Evolutionary conservation across 2,888 invertebrate species (phyloP).

Genomic region (Nebria brevicollis): DNA sequence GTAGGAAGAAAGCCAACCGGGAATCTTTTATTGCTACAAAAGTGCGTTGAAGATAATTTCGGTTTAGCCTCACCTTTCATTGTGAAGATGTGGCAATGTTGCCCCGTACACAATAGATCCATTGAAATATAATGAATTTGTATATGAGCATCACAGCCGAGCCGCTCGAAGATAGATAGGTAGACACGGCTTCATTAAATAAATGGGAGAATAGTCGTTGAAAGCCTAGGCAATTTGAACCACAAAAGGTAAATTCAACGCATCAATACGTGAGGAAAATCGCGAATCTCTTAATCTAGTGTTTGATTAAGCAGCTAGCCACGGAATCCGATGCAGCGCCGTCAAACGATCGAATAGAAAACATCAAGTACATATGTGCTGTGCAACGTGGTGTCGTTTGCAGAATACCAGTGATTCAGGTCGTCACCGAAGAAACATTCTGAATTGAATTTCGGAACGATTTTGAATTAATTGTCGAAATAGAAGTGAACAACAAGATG

Average conservation of each 20-base stretch:
- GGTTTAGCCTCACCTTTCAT: too few species aligned
- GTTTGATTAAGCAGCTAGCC: conserved; percentile 25
- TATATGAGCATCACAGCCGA: neutral
- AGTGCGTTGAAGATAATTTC: too few species aligned
- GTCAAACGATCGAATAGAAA: conserved; percentile 26
- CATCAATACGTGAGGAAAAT: conserved; percentile 33
- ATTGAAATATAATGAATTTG: too few species aligned
- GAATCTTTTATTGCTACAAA: too few species aligned
- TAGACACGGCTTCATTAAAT: conserved; percentile 27
- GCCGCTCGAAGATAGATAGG: neutral
- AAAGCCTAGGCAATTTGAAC: conserved; percentile 13
- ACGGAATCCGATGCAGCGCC: conserved; percentile 42
- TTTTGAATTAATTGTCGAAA: too few species aligned
- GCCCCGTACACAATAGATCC: too few species aligned
- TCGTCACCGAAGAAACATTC: neutral
- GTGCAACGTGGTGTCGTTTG: conserved; percentile 8
- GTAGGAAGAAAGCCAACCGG: too few species aligned
- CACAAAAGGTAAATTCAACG: conserved; percentile 8
- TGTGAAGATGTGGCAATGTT: too few species aligned
- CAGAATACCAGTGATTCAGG: neutral
- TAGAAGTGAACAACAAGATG: too few species aligned
- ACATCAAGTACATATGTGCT: conserved; percentile 4
- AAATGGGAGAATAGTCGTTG: neutral
- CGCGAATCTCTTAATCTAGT: conserved; percentile 42
- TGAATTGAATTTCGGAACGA: too few species aligned